Evolutionary conservation across 2,888 invertebrate genomes (phyloP), one percentile per base, ranked within the genome.

Genomic region (Dasysyrphus tricinctus): DNA sequence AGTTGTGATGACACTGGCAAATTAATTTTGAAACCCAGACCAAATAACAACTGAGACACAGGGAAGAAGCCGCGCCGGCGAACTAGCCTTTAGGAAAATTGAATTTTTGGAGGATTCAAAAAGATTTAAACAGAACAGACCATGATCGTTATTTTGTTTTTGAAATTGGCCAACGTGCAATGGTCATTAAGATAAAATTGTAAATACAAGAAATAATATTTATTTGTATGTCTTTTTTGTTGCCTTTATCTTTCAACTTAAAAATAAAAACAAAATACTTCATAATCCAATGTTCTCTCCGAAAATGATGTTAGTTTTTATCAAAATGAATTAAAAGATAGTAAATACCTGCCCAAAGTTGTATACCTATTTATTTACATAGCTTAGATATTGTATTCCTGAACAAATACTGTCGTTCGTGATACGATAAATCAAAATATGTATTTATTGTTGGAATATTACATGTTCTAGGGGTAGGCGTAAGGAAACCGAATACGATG

Each of bases 1-100:
- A 98, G 98, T 32, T 99, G 99, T 93, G 98, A 98, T 91, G 98
- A 99, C 91, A 98, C 98, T 39, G 98, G 98, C 79, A 98, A 98
- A 93, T 94, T 99, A 65, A 98, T 99, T 90, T 93, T 99, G 44
- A 98, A 98, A 92, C 98, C 98, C 2, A 93, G 97, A 80, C 97
- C 97, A 54, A 94, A 92, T 80, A 93, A 91, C 88, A 92, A 91
- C 89, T 90, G 88, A 89, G 80, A 69, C 67, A 61, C 39, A 82
- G 57, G 51, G 65, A 82, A 86, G 44, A 82, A 76, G 82, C 75
- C 74, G 59, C 69, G 70, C 12, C 63, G 86, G 82, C 86, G 86
- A 75, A 86, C 86, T 82, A 86, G 86, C 75, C 86, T 86, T 75
- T 86, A 82, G 73, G 56, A 51, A 81, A 69, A 65, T 51, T 16